Base-by-base conservation (phyloP, 2,113 vertebrate species). In the Potamarius usumacintae region DNA sequence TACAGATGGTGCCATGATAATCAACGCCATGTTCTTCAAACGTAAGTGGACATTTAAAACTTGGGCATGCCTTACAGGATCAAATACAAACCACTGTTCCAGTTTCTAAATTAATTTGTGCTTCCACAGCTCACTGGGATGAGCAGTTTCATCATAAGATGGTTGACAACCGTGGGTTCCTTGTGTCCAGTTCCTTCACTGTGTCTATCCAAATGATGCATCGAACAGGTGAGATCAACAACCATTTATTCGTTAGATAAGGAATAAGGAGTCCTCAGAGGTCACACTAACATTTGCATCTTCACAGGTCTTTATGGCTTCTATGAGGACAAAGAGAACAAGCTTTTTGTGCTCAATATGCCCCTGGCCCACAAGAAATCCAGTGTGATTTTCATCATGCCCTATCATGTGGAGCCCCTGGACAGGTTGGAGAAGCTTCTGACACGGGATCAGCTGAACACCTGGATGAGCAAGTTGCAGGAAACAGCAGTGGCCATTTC, bases 11-110 rank as follows among this genome's bases (percentile, higher is more conserved):
- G 98, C 98, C 55, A 95, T 97, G 92, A 97, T 99, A 0, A 96
- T 98, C 92, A 99, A 98, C 0, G 98, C 98, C 86, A 99, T 99
- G 97, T 99, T 98, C 95, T 99, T 99, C 93, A 99, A 99, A 87
- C 97, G 98, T 99, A 92, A 97, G 98, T 96, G 8, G 50, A 20
- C 4, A n/a, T 27, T 79, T 20, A 76, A 63, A 30, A n/a, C 57
- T 6, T 2, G 10, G n/a, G 53, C 18, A 42, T 42, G 79, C 11
- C 79, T 48, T 82, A 6, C 25, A 82, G 18, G 7, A 58, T 58
- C 7, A 18, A 25, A 42, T 22, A 22, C 8, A 22, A 34, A 20
- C 22, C 7, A 20, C 20, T 20, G 9, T 30, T 81, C 8, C 9
- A 11, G 30, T 62, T 81, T 57, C 27, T 81, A 62, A 81, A 48